Evolutionary conservation across 2,797 vertebrate genomes (phyloP), one percentile per base, ranked within the genome.

Genomic region (Protosalanx chinensis): DNA sequence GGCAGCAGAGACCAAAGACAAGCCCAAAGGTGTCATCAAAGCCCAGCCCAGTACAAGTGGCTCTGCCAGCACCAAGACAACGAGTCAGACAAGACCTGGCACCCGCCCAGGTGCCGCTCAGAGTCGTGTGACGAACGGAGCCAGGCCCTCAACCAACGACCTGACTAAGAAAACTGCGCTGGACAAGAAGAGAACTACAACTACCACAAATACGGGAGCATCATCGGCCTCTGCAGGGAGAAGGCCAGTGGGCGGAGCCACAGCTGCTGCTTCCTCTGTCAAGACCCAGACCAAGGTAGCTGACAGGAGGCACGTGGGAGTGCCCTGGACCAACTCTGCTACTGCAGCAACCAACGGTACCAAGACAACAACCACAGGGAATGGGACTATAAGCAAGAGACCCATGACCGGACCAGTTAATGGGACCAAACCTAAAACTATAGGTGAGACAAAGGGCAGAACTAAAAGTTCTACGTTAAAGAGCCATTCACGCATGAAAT

Each of bases 371-470:
- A 60, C 73, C n/a, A 23, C 76, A 57, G 4, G 79, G 0, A 41
- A 64, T 7, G 69, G 76, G 0, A 51, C 72, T 16, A 3, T 70
- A 6, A 89, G 74, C 73, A 91, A 77, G 77, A 90, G 73, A 79
- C 73, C 79, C 2, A 73, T 71, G 2, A 56, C 80, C 3, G 84
- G 83, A 23, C 71, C 84, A 41, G 72, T 67, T 35, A 84, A 72
- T 51, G 82, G 66, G 46, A 63, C 83, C 3, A 90, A 76, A 85
- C 80, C 86, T 69, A 93, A 89, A 86, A 83, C 74, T 32, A 75
- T 88, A 81, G 81, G 92, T 92, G 73, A 64, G 78, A 13, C 6
- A 3, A 18, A 30, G n/a, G 20, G 4, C 18, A 6, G n/a, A 12
- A 32, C 23, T 8, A 29, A 15, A n/a, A 0, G 12, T 46, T 46